phyloP scores from a whole-genome alignment of 2,113 vertebrate genomes.

The Hyaena hyaena region DNA sequence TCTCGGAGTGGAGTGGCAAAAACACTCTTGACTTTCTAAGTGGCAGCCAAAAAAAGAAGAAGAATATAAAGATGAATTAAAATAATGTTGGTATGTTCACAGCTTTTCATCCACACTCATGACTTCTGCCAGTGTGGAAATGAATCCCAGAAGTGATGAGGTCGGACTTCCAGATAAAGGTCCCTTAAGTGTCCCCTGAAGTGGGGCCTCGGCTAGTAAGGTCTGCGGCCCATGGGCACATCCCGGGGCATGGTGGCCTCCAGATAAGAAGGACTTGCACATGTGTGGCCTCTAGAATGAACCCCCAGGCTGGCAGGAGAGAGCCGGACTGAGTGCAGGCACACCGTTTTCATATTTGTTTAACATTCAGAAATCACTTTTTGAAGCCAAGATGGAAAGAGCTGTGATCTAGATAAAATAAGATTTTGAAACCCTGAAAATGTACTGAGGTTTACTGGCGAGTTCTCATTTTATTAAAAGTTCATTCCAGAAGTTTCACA shows the following conservation, averaged over 20 bases:
- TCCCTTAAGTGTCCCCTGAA: neutral
- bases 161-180: neutral
- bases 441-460: constrained; percentile 24
- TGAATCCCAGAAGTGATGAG: neutral
- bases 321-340: neutral
- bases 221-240: neutral
- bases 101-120: neutral
- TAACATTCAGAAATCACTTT: constrained; percentile 66
- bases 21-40: neutral
- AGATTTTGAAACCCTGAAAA: constrained; percentile 66
- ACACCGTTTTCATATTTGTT: constrained; percentile 60
- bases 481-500: constrained; percentile 52
- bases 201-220: neutral
- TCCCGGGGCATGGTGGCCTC: neutral
- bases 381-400: constrained; percentile 45
- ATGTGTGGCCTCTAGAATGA: neutral
- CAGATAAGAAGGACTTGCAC: neutral
- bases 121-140: neutral
- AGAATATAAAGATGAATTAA: neutral
- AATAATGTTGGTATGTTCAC: neutral
- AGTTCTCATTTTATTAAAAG: constrained; percentile 66
- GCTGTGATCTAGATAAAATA: constrained; percentile 62
- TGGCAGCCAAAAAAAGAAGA: neutral
- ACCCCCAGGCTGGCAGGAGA: neutral
- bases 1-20: neutral